phyloP scores from a whole-genome alignment of 2,888 invertebrate species.

The Augiades crinisus region DNA sequence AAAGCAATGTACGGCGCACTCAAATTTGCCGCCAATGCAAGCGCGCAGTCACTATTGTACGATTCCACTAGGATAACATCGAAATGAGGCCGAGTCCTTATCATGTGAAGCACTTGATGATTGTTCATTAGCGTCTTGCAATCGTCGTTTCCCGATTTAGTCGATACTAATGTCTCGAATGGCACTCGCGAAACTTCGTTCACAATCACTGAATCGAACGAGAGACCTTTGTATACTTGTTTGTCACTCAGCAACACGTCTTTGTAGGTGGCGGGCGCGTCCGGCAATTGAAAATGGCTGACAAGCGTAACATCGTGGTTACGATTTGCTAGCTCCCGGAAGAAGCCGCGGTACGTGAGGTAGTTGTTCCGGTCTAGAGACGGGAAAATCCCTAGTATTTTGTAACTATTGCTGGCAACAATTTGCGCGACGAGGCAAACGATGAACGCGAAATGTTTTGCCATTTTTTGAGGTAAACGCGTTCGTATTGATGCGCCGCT shows the following conservation, averaged over 20 bases:
- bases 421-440: constrained; percentile 54
- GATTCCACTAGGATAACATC: constrained; percentile 88
- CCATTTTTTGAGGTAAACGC: constrained; percentile 58
- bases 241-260: constrained; percentile 75
- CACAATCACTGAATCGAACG: constrained; percentile 72
- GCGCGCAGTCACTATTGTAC: constrained; percentile 87
- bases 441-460: constrained; percentile 47
- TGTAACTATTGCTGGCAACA: constrained; percentile 58
- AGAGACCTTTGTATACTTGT: constrained; percentile 64
- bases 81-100: constrained; percentile 74
- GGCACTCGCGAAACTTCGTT: constrained; percentile 72
- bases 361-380: constrained; percentile 76
- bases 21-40: constrained; percentile 85
- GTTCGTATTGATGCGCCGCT: constrained; percentile 58
- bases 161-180: constrained; percentile 70
- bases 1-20: constrained; percentile 83
- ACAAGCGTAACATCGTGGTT: constrained; percentile 80
- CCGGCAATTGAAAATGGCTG: constrained; percentile 69
- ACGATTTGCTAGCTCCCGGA: constrained; percentile 72
- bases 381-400: constrained; percentile 78
- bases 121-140: constrained; percentile 75
- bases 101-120: constrained; percentile 77
- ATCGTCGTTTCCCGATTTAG: constrained; percentile 74
- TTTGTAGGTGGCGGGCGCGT: constrained; percentile 74
- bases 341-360: constrained; percentile 70